Percentiles rank a stretch among this genome's conserved stretches.
Conservation (phyloP, 2,113 vertebrate genomes). For the Notechis scutatus region DNA sequence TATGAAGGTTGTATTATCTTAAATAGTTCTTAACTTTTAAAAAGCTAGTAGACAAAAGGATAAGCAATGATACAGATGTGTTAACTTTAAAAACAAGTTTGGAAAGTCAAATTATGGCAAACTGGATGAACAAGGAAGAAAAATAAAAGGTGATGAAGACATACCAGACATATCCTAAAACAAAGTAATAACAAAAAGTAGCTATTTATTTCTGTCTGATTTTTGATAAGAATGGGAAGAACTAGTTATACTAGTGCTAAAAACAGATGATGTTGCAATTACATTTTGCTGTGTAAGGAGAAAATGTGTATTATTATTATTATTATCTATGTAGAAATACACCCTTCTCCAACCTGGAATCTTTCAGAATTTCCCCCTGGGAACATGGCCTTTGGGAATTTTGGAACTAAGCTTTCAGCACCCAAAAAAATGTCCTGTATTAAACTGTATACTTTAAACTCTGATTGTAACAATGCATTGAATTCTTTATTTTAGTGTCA, state of each 20-base stretch:
- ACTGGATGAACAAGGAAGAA: conserved; percentile 3
- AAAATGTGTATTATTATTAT: not conserved
- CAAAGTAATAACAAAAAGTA: not conserved
- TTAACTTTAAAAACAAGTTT: conserved; percentile 41
- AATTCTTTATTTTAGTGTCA: not conserved
- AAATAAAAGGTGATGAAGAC: not conserved
- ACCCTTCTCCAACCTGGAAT: not conserved
- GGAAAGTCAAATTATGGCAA: conserved; percentile 16
- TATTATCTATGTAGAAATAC: not conserved
- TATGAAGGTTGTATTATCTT: not conserved
- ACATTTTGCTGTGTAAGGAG: not conserved
- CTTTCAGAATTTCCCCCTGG: not conserved
- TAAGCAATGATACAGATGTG: conserved; percentile 38
- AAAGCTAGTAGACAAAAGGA: conserved; percentile 27
- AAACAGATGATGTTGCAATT: not conserved
- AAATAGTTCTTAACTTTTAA: not conserved
- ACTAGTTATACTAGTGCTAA: not conserved
- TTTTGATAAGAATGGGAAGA: not conserved
- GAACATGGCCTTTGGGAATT: not conserved
- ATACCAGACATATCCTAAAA: not conserved
- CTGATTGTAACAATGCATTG: not conserved
- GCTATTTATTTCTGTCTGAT: not conserved
- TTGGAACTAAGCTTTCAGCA: not conserved
- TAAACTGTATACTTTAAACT: not conserved
- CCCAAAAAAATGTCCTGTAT: not conserved